Evolutionary conservation across 2,888 invertebrate genomes (phyloP).

Genomic region (Pogonocherus hispidulus): DNA sequence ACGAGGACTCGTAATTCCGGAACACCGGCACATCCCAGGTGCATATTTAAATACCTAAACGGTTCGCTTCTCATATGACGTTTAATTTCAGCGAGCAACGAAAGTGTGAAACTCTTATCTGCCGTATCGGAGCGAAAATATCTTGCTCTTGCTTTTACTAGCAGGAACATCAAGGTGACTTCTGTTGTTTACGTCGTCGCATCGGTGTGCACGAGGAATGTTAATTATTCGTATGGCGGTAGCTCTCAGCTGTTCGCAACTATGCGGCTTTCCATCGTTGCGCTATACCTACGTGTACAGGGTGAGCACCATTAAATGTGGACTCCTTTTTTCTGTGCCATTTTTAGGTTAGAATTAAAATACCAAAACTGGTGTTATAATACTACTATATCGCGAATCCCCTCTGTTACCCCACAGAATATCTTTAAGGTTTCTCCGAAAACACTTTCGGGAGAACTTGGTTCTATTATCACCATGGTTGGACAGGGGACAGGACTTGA

Average conservation of each 20-base stretch:
- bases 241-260: not conserved
- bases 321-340: too few relatives aligned
- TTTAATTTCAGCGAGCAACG: not conserved
- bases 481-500: too few relatives aligned
- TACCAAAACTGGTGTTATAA: too few relatives aligned
- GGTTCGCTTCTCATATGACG: not conserved
- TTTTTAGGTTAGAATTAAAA: too few relatives aligned
- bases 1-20: not conserved
- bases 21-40: not conserved
- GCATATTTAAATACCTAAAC: not conserved
- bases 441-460: too few relatives aligned
- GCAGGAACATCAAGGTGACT: not conserved
- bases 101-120: not conserved
- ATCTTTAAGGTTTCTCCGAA: too few relatives aligned
- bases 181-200: not conserved
- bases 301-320: too few relatives aligned
- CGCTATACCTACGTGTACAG: too few relatives aligned
- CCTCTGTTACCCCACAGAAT: too few relatives aligned
- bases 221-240: not conserved
- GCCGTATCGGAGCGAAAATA: constrained; percentile 2
- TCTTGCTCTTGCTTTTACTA: not conserved
- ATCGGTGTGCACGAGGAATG: not conserved
- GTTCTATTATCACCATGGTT: too few relatives aligned
- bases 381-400: too few relatives aligned
- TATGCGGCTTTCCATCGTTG: not conserved